Evolutionary conservation across 2,888 invertebrate species (phyloP), one percentile per base, ranked within the genome.

Genomic region (Heliconius erato): DNA sequence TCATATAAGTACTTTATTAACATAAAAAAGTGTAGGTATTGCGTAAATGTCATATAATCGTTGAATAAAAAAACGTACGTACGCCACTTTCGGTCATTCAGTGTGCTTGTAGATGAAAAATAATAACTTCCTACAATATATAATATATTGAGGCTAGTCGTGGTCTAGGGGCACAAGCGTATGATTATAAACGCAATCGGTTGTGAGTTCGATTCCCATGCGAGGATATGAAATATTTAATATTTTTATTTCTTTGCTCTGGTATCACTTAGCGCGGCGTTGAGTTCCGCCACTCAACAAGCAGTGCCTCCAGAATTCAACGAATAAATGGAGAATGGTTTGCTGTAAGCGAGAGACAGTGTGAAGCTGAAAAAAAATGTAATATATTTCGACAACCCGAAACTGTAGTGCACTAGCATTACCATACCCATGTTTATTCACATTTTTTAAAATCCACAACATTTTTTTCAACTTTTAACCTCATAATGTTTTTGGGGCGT

Each of bases 401-500:
- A 23, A 28, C 44, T 78, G 28, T 49, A 49, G 78, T 49, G 23
- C 78, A 78, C 68, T 78, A 32, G 28, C 7, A 78, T 44, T 78
- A 68, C 68, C 32, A 67, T 23, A 67, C 49, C 68, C 67, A 78
- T 78, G 67, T 78, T 49, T 78, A 78, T 78, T 68, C 78, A 68
- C 32, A 3, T 23, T 67, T 9, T 68, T 68, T 68, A 44, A 78
- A 78, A 68, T 78, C 49, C 68, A 67, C 44, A 67, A 32, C 49
- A 35, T 71, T 79, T 79, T 79, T 79, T 71, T 79, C 69, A 71
- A 71, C 69, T 79, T 59, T 79, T 71, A 79, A 78, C 78, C 78
- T 78, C 68, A 49, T 78, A 68, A 68, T 49, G 14, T 78, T 78
- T 28, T 78, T 32, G 67, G 28, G 78, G 78, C 67, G 67, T 67